A percentile compares a stretch with the other conserved stretches of the same genome.
phyloP scores from a whole-genome alignment of 2,797 vertebrate species.

The Benthosema pterotum region DNA sequence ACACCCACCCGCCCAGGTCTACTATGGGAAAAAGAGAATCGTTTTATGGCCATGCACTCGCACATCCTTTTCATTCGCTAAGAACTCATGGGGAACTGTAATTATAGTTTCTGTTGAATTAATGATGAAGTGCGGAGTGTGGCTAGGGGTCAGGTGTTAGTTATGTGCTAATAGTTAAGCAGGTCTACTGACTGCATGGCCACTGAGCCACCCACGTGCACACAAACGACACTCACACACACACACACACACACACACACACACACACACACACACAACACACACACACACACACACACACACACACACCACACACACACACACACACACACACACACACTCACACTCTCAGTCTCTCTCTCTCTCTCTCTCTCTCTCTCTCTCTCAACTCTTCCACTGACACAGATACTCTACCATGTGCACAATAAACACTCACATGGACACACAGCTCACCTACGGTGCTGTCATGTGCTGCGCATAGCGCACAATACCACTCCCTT shows the following conservation, averaged over 20 bases:
- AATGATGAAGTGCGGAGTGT: slow-evolving; percentile 49
- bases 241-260: not conserved
- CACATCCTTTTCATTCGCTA: slow-evolving; percentile 48
- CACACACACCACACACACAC: not conserved
- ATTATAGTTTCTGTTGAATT: slow-evolving; percentile 53
- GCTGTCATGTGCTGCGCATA: too few species aligned
- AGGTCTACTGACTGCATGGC: too few species aligned
- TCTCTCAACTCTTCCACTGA: slow-evolving; percentile 13
- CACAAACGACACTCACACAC: not conserved
- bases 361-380: not conserved
- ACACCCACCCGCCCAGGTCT: not conserved
- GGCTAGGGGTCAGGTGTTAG: slow-evolving; percentile 59
- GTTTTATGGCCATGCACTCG: slow-evolving; percentile 17
- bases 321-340: slow-evolving; percentile 22
- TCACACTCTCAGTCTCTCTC: not conserved
- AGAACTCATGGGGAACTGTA: slow-evolving; percentile 44
- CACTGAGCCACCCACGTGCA: not conserved
- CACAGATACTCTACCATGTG: too few species aligned
- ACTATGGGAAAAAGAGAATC: slow-evolving; percentile 38
- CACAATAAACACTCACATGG: too few species aligned
- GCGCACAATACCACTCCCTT: slow-evolving; percentile 7
- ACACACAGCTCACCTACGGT: too few species aligned
- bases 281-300: too few species aligned
- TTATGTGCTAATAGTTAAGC: too few species aligned
- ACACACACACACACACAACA: slow-evolving; percentile 18